A percentile compares a stretch with the other conserved stretches of the same genome.
These are phyloP conservation scores for Varanus komodoensis DNA, from an alignment of 2,113 vertebrate genomes.

Conservation along the genomic window DNA sequence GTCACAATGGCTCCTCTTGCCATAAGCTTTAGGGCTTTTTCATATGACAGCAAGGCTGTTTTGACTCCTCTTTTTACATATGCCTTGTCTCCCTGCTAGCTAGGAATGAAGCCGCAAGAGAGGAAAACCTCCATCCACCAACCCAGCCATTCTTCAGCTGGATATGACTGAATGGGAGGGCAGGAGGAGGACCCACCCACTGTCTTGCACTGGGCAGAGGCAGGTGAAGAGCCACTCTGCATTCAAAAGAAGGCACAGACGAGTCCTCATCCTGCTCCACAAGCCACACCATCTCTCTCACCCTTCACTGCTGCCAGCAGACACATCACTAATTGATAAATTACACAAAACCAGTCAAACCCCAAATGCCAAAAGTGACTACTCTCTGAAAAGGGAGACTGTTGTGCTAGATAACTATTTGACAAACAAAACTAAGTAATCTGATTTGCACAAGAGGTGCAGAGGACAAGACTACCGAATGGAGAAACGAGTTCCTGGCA, in stretches of 20 bases:
- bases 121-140: neutral
- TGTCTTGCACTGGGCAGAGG: neutral
- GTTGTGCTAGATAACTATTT: constrained; percentile 30
- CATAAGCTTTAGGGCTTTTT: neutral
- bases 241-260: constrained; percentile 13
- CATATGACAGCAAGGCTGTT: neutral
- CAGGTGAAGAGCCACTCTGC: neutral
- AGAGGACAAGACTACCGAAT: constrained; percentile 42
- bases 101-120: neutral
- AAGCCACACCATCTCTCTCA: neutral
- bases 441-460: constrained; percentile 49
- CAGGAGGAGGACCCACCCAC: neutral
- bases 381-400: constrained; percentile 46
- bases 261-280: constrained; percentile 15
- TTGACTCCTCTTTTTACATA: too few species aligned
- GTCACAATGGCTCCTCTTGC: neutral
- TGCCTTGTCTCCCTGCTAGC: neutral
- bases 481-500: neutral
- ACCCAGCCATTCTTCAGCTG: neutral
- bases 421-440: constrained; percentile 61
- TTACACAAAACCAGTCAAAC: neutral
- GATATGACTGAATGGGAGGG: neutral
- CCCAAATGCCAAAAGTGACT: neutral
- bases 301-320: neutral
- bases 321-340: neutral